A percentile compares a stretch with the other conserved stretches of the same genome.
Conservation (phyloP, 2,113 vertebrate genomes). For the Pseudonaja textilis region DNA sequence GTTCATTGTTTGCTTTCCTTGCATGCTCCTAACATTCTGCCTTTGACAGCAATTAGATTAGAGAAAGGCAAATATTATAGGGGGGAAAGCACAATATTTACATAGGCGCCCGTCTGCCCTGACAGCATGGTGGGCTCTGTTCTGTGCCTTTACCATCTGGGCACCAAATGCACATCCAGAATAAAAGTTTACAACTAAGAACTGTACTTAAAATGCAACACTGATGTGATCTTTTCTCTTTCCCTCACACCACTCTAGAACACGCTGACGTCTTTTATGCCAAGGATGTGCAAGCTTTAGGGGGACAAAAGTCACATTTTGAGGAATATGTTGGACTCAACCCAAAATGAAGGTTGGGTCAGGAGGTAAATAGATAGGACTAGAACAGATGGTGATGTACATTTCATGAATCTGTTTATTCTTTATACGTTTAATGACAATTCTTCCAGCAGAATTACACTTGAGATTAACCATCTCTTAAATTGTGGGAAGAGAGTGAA, state of each 20-base stretch:
- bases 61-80: conserved; percentile 74
- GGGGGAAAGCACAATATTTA: conserved; percentile 77
- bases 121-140: conserved; percentile 72
- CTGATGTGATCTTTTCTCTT: neutral
- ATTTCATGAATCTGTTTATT: neutral
- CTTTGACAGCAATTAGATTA: conserved; percentile 74
- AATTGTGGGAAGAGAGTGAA: neutral
- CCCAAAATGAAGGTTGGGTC: neutral
- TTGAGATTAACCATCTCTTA: neutral
- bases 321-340: neutral
- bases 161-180: conserved; percentile 67
- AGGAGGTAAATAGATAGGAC: neutral
- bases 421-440: neutral
- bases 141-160: conserved; percentile 75
- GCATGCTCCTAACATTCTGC: conserved; percentile 56
- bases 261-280: neutral
- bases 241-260: neutral
- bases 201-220: conserved; percentile 45
- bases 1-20: conserved; percentile 62
- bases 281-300: neutral
- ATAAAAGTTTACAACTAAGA: conserved; percentile 64
- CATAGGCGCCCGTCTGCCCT: conserved; percentile 72
- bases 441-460: neutral
- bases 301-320: neutral
- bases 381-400: neutral